Evolutionary conservation across 2,888 invertebrate species (phyloP).

Genomic region (Tolmerus cingulatus): DNA sequence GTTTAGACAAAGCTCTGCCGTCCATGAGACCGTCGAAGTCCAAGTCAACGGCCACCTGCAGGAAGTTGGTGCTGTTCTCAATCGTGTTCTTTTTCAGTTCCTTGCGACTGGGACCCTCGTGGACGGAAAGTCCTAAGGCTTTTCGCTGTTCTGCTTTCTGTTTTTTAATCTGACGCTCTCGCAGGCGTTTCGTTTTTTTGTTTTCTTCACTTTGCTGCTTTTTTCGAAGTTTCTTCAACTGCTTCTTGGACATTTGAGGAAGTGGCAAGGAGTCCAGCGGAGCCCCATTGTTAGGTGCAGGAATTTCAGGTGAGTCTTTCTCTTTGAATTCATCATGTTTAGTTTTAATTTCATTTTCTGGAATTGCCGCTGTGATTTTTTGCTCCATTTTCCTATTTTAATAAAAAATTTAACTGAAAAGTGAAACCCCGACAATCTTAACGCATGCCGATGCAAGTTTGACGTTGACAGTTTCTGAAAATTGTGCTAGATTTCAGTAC

Average conservation of each 20-base stretch:
- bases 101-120: slow-evolving; percentile 78
- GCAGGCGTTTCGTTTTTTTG: slow-evolving; percentile 74
- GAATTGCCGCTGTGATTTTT: background rate
- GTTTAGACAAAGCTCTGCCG: slow-evolving; percentile 86
- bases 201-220: slow-evolving; percentile 76
- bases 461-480: background rate
- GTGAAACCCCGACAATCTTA: background rate
- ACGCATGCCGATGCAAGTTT: background rate
- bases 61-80: slow-evolving; percentile 71
- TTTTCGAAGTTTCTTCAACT: slow-evolving; percentile 74
- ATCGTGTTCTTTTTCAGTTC: slow-evolving; percentile 77
- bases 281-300: background rate
- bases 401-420: background rate
- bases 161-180: slow-evolving; percentile 76
- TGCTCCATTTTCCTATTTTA: background rate
- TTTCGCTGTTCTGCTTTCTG: slow-evolving; percentile 74
- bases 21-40: slow-evolving; percentile 92
- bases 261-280: background rate
- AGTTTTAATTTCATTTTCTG: background rate
- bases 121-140: slow-evolving; percentile 72
- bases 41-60: slow-evolving; percentile 82
- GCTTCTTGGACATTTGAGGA: slow-evolving; percentile 67
- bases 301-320: background rate
- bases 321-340: background rate
- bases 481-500: background rate